Percentiles rank a stretch among this genome's conserved stretches.
phyloP scores from a whole-genome alignment of 1,140 invertebrate species.

The Bombus fervidus region DNA sequence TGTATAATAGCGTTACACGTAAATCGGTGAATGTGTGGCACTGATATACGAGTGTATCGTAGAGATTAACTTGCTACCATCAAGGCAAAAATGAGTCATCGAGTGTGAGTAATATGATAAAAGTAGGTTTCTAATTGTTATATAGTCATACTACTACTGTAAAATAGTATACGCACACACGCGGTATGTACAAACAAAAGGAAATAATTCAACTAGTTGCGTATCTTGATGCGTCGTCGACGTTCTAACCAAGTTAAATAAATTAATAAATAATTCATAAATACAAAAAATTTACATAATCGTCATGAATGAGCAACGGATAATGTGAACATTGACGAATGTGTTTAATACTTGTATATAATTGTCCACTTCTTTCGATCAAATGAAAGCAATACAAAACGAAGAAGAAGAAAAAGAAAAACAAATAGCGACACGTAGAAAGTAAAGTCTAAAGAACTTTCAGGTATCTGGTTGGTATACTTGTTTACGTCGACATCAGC shows the following conservation, averaged over 20 bases:
- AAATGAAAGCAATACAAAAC: neutral
- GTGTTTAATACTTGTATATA: neutral
- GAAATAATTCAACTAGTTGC: neutral
- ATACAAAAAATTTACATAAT: neutral
- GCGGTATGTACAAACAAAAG: neutral
- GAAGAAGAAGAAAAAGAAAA: neutral
- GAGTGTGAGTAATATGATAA: slow-evolving; percentile 52
- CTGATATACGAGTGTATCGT: slow-evolving; percentile 24
- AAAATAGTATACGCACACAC: slow-evolving; percentile 3
- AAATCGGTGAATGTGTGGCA: slow-evolving; percentile 15
- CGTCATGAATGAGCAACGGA: neutral
- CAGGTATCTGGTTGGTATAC: neutral
- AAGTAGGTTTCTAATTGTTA: slow-evolving; percentile 52
- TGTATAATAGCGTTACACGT: neutral
- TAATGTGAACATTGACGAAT: neutral
- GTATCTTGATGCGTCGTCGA: neutral
- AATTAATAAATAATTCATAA: slow-evolving; percentile 14
- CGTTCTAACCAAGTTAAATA: neutral
- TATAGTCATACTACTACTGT: slow-evolving; percentile 11
- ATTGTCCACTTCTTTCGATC: neutral
- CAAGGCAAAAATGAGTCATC: slow-evolving; percentile 48
- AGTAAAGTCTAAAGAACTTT: slow-evolving; percentile 12
- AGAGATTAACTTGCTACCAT: slow-evolving; percentile 52
- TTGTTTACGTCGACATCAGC: slow-evolving; percentile 33
- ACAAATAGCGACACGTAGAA: neutral